Evolutionary conservation across 2,113 vertebrate species (phyloP), one percentile per base, ranked within the genome.

Genomic region (Caretta caretta): DNA sequence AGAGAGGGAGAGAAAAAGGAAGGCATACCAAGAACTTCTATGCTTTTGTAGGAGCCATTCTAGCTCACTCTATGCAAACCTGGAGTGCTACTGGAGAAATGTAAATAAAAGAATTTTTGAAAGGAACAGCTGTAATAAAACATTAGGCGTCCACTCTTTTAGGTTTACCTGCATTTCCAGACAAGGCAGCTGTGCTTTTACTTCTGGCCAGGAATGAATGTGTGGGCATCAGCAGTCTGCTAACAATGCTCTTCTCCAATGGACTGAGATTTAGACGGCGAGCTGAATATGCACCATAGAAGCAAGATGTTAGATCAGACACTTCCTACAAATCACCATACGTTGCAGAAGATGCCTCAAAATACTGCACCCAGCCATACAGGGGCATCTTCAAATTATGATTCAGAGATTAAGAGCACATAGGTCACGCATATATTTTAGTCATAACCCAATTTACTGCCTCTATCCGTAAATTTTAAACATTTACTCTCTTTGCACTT

Each of bases 191-290:
- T 82, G 99, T 99, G 92, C 99, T 99, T 98, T 99, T 99, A 97
- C 99, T 99, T 78, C 99, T 98, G 94, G 99, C 99, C 99, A 99
- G 98, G 98, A 99, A 99, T 17, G 99, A 99, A 97, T 99, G 99
- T 19, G 99, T 99, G 89, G 99, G 99, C 97, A 97, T 99, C 99
- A 99, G 99, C 87, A 99, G 99, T 93, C 99, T 99, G 98, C 97
- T 99, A 97, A 99, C 99, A 93, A 99, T 97, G 83, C 96, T 99
- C 98, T 98, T 99, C 98, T 99, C 99, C 99, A 99, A 99, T 0
- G 99, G 98, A 46, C 99, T 99, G 98, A 99, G 97, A 57, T 99
- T 99, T 88, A 99, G 98, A 31, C 99, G 99, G 78, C 99, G 99
- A 97, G 99, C 99, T 99, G 98, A 95, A 98, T 11, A 5, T 97